Evolutionary conservation across 2,888 invertebrate species (phyloP).

Genomic region (Cabera pusaria): DNA sequence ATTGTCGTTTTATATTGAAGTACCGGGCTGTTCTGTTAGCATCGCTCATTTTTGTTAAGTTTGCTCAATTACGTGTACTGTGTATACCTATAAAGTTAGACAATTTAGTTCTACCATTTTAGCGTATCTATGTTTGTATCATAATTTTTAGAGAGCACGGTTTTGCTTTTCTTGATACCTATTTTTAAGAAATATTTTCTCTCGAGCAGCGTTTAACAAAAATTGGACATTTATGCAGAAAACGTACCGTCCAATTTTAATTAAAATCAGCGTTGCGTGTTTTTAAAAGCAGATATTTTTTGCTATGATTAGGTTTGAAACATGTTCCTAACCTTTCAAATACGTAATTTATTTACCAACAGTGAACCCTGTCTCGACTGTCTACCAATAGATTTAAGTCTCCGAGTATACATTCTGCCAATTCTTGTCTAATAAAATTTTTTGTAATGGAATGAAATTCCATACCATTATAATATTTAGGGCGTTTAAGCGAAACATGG

Average conservation of each 20-base stretch:
- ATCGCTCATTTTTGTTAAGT: slow-evolving; percentile 81
- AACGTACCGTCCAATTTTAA: slow-evolving; percentile 66
- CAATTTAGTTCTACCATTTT: slow-evolving; percentile 57
- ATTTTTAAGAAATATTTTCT: slow-evolving; percentile 62
- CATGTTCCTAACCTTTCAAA: slow-evolving; percentile 65
- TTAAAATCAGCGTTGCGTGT: slow-evolving; percentile 32
- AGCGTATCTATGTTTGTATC: slow-evolving; percentile 59
- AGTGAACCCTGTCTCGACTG: slow-evolving; percentile 34
- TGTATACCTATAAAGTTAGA: slow-evolving; percentile 64
- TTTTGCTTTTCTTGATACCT: slow-evolving; percentile 71
- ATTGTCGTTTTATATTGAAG: slow-evolving; percentile 10
- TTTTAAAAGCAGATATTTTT: slow-evolving; percentile 25
- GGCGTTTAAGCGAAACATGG: slow-evolving; percentile 23
- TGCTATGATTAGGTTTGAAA: slow-evolving; percentile 38
- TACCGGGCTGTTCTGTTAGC: slow-evolving; percentile 50
- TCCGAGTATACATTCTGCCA: slow-evolving; percentile 37
- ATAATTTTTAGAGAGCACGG: slow-evolving; percentile 78
- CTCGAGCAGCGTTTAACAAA: slow-evolving; percentile 30
- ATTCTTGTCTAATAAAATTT: slow-evolving; percentile 34
- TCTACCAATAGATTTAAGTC: slow-evolving; percentile 39
- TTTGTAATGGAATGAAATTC: slow-evolving; percentile 63
- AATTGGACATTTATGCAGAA: slow-evolving; percentile 33
- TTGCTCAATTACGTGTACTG: slow-evolving; percentile 79
- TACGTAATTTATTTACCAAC: slow-evolving; percentile 54
- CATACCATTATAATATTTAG: slow-evolving; percentile 32